These are phyloP conservation scores for Oncorhynchus masou DNA, from an alignment of 2,113 vertebrate species.

Conservation along the genomic window DNA sequence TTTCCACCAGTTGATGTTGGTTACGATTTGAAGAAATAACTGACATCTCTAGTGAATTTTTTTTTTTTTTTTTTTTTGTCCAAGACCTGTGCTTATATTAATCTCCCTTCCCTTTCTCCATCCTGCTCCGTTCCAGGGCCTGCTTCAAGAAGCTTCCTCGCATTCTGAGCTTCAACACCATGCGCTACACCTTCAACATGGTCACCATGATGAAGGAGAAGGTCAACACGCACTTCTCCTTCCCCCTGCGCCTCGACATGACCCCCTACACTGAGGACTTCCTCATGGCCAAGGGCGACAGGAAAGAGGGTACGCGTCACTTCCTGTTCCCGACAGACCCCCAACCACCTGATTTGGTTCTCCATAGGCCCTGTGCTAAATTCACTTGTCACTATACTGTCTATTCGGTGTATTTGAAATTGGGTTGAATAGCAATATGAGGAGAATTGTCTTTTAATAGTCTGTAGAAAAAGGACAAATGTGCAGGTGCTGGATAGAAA, in stretches of 20 bases:
- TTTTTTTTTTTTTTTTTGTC: background rate
- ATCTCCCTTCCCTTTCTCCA: background rate
- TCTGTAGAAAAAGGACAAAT: no score
- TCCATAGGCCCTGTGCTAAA: no score
- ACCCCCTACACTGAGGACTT: slow-evolving; percentile 98
- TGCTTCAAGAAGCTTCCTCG: slow-evolving; percentile 98
- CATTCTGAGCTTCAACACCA: slow-evolving; percentile 99
- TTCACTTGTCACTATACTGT: no score
- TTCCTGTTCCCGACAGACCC: background rate
- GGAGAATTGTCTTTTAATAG: no score
- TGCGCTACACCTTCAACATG: slow-evolving; percentile 99
- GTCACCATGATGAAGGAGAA: slow-evolving; percentile 99
- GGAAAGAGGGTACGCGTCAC: slow-evolving; percentile 84
- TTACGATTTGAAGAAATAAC: background rate
- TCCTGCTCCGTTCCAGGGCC: slow-evolving; percentile 71
- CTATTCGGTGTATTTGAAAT: no score
- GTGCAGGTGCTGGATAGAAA: no score
- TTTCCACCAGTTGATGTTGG: background rate
- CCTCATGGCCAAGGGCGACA: slow-evolving; percentile 96
- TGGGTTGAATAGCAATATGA: no score
- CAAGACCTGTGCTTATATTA: no score
- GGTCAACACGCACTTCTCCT: slow-evolving; percentile 98
- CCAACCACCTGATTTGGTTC: no score
- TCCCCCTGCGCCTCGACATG: slow-evolving; percentile 97
- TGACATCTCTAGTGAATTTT: background rate